Percentiles rank a stretch among this genome's conserved stretches.
These are phyloP conservation scores for Kryptolebias marmoratus DNA, from an alignment of 2,113 vertebrate genomes.

Conservation along the genomic window DNA sequence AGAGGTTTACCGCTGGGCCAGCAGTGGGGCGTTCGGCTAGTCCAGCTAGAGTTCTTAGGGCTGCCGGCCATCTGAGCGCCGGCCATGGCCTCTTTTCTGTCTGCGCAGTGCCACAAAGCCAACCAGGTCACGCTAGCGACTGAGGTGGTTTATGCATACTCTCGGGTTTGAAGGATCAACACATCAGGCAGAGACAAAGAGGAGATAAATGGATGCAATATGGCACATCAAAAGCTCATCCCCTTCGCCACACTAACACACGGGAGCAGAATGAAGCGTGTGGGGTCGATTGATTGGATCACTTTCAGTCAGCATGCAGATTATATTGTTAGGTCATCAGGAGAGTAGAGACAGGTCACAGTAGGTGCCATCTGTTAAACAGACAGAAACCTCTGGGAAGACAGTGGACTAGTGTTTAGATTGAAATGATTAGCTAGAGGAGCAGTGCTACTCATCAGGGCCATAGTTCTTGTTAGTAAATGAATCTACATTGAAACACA, in stretches of 20 bases:
- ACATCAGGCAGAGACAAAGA: slow-evolving; percentile 7
- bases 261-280: slow-evolving; percentile 4
- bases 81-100: slow-evolving; percentile 73
- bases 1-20: slow-evolving; percentile 46
- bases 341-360: slow-evolving; percentile 36
- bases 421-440: slow-evolving; percentile 11
- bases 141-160: slow-evolving; percentile 46
- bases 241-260: slow-evolving; percentile 21
- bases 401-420: neutral
- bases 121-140: slow-evolving; percentile 57
- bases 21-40: slow-evolving; percentile 47
- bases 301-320: slow-evolving; percentile 58
- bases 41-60: slow-evolving; percentile 63
- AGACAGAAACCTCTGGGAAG: neutral
- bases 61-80: slow-evolving; percentile 57
- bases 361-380: slow-evolving; percentile 15
- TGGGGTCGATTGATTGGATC: slow-evolving; percentile 60
- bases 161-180: neutral
- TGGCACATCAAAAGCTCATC: slow-evolving; percentile 3
- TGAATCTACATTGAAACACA: slow-evolving; percentile 38
- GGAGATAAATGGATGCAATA: neutral
- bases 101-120: slow-evolving; percentile 52
- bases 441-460: slow-evolving; percentile 21
- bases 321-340: slow-evolving; percentile 62
- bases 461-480: slow-evolving; percentile 34